phyloP scores from a whole-genome alignment of 2,888 invertebrate genomes.

The Ypsolopha scabrella region DNA sequence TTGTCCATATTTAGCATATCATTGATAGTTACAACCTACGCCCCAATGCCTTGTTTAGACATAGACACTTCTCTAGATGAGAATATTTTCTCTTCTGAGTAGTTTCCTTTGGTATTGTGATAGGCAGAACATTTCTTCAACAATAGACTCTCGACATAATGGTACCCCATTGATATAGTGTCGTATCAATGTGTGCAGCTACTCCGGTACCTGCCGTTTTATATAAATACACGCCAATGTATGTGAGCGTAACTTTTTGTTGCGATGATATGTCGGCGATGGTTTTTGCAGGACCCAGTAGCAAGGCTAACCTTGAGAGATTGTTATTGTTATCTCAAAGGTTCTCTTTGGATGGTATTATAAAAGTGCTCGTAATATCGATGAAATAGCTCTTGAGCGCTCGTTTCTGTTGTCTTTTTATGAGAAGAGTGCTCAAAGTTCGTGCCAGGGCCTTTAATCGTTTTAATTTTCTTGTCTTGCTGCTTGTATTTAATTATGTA shows the following conservation, averaged over 20 bases:
- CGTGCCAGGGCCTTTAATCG: no score
- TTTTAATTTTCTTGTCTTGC: no score
- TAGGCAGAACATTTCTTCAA: slow-evolving; percentile 54
- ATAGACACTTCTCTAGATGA: slow-evolving; percentile 14
- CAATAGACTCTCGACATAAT: slow-evolving; percentile 61
- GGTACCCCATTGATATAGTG: slow-evolving; percentile 57
- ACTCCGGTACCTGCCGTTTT: slow-evolving; percentile 22
- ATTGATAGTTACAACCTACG: not conserved
- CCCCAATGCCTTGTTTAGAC: not conserved
- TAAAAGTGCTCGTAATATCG: no score
- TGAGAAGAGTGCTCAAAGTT: no score
- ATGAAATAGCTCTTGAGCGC: no score
- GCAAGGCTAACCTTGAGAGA: not conserved
- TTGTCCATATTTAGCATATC: not conserved
- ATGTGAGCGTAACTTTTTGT: not conserved
- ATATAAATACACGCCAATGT: not conserved
- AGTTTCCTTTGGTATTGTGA: slow-evolving; percentile 41
- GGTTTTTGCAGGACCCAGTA: not conserved
- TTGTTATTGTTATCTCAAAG: not conserved
- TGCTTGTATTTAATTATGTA: no score
- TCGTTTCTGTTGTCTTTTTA: no score
- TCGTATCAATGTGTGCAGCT: slow-evolving; percentile 37
- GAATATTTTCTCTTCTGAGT: slow-evolving; percentile 39
- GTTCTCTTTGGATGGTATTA: not conserved
- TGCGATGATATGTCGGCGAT: not conserved